Percentiles rank a stretch among this genome's conserved stretches.
These are phyloP conservation scores for Anticlea derivata DNA, from an alignment of 2,888 invertebrate species.

Conservation along the genomic window DNA sequence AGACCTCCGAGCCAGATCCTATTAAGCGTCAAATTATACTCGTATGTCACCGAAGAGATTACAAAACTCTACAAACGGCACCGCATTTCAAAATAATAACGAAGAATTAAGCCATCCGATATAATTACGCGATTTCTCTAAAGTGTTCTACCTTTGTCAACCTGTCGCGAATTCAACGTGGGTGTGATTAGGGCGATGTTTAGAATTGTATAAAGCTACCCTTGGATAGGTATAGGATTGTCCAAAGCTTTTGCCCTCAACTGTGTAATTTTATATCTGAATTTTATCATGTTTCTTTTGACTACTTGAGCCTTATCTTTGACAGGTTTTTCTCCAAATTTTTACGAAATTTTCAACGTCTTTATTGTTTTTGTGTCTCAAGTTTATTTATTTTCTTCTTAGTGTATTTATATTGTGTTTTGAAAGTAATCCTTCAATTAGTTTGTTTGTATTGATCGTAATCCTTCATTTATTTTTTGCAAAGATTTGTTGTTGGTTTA, in stretches of 20 bases:
- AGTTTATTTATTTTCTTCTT: background rate
- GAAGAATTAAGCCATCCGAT: slow-evolving; percentile 20
- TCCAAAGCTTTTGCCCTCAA: slow-evolving; percentile 7
- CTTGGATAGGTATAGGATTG: slow-evolving; percentile 12
- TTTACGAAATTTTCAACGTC: background rate
- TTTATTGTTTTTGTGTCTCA: background rate
- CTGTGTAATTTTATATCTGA: slow-evolving; percentile 20
- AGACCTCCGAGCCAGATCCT: background rate
- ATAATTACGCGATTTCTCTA: slow-evolving; percentile 26
- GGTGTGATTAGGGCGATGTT: slow-evolving; percentile 26
- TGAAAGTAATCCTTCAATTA: too few species aligned
- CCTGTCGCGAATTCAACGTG: slow-evolving; percentile 28
- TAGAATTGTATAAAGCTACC: slow-evolving; percentile 18
- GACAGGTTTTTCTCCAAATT: background rate
- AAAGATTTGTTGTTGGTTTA: too few species aligned
- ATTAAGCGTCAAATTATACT: slow-evolving; percentile 9
- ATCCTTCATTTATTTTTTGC: too few species aligned
- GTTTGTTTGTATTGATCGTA: too few species aligned
- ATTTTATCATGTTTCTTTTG: slow-evolving; percentile 7
- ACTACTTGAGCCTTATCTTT: background rate
- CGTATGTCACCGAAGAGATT: slow-evolving; percentile 8
- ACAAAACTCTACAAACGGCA: slow-evolving; percentile 22
- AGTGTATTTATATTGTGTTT: too few species aligned
- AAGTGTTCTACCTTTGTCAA: slow-evolving; percentile 35
- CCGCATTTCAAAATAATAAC: slow-evolving; percentile 28